These are phyloP conservation scores for Maniola jurtina DNA, from an alignment of 1,140 invertebrate species.

Conservation along the genomic window DNA sequence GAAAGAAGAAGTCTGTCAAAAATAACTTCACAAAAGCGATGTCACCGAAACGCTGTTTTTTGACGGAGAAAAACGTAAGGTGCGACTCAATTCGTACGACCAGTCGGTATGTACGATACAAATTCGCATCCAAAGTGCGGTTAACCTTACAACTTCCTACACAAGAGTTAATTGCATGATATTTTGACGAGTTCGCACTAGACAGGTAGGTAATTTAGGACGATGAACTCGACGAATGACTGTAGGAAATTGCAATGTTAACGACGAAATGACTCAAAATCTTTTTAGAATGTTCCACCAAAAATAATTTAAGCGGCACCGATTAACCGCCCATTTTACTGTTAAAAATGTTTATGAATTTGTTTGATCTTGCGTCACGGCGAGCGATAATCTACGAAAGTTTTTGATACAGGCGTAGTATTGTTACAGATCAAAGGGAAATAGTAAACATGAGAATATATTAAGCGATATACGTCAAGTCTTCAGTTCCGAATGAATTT, in stretches of 20 bases:
- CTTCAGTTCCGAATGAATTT: conserved; percentile 53
- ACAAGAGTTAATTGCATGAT: conserved; percentile 52
- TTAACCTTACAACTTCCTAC: conserved; percentile 43
- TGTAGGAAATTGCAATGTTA: conserved; percentile 32
- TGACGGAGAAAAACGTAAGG: no score
- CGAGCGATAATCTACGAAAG: conserved; percentile 54
- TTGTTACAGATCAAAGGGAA: conserved; percentile 63
- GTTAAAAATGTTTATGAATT: conserved; percentile 53
- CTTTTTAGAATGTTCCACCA: conserved; percentile 22
- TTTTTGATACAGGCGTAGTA: conserved; percentile 53
- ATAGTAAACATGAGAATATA: conserved; percentile 67
- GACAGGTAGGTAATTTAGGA: conserved; percentile 46
- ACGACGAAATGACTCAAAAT: conserved; percentile 28
- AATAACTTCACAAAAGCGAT: no score
- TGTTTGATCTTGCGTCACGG: conserved; percentile 57
- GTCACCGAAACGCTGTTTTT: no score
- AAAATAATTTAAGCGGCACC: conserved; percentile 30
- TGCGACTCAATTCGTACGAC: no score
- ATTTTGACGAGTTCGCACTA: conserved; percentile 60
- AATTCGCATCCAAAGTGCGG: background rate
- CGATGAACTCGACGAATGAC: conserved; percentile 43
- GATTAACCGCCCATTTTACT: conserved; percentile 55
- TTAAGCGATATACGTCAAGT: conserved; percentile 55
- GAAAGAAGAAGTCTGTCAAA: no score
- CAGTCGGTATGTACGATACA: no score